Evolutionary conservation across 1,140 invertebrate genomes (phyloP).

Genomic region (Linepithema humile): DNA sequence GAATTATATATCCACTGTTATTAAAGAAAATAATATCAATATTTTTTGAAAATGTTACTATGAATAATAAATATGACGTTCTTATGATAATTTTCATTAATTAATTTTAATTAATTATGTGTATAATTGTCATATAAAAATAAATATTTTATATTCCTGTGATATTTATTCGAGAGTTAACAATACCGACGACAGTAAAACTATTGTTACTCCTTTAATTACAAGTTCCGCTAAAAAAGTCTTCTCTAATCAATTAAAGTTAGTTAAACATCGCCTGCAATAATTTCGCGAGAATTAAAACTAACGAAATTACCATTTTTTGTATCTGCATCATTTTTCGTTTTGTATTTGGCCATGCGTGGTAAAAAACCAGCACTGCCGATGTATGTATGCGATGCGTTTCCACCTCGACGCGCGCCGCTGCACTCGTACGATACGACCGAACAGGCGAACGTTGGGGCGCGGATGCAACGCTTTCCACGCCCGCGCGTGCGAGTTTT

Average conservation of each 20-base stretch:
- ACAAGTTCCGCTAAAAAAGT: neutral
- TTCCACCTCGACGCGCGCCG: constrained; percentile 46
- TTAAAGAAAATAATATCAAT: neutral
- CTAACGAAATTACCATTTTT: neutral
- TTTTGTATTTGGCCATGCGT: neutral
- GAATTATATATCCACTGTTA: neutral
- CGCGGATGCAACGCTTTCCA: constrained; percentile 18
- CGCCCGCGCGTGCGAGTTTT: constrained; percentile 12
- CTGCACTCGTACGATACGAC: constrained; percentile 7
- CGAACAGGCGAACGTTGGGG: neutral
- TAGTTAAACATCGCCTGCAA: neutral
- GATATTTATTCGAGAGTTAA: too few species aligned
- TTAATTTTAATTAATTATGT: too few species aligned
- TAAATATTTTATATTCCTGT: too few species aligned
- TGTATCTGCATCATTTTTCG: neutral
- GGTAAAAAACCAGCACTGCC: neutral
- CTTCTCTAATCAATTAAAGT: neutral
- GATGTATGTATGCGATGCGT: constrained; percentile 41
- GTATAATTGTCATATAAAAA: too few species aligned
- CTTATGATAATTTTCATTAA: too few species aligned
- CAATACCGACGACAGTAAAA: too few species aligned
- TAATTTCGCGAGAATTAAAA: neutral
- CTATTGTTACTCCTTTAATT: neutral
- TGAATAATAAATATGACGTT: too few species aligned
- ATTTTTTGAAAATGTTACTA: too few species aligned